phyloP scores from a whole-genome alignment of 2,113 vertebrate genomes.

The Notothenia coriiceps region DNA sequence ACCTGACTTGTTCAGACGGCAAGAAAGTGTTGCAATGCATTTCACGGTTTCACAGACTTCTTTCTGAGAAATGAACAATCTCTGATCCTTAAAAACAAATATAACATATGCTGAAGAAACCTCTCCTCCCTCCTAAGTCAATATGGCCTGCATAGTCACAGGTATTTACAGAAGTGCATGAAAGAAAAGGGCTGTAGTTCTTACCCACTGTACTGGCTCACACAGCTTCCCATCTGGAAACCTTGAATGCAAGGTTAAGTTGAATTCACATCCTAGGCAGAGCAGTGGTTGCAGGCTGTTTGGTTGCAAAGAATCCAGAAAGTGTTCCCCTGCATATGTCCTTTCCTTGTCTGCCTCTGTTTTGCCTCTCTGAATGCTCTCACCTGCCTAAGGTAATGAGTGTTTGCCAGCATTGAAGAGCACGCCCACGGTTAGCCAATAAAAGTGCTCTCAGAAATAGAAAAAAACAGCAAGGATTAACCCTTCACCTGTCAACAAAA shows the following conservation, averaged over 20 bases:
- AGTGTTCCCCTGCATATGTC: slow-evolving; percentile 14
- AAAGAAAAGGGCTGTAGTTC: slow-evolving; percentile 41
- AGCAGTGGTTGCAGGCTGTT: not conserved
- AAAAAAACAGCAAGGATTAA: slow-evolving; percentile 61
- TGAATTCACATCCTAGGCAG: slow-evolving; percentile 80
- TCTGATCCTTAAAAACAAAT: slow-evolving; percentile 17
- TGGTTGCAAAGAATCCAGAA: not conserved
- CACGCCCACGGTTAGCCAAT: slow-evolving; percentile 74
- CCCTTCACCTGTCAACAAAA: slow-evolving; percentile 57
- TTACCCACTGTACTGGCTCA: slow-evolving; percentile 94
- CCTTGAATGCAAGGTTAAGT: slow-evolving; percentile 23
- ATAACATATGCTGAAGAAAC: not conserved
- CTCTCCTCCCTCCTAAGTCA: slow-evolving; percentile 37
- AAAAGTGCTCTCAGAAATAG: slow-evolving; percentile 45
- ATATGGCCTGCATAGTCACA: slow-evolving; percentile 24
- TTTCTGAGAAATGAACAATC: slow-evolving; percentile 8
- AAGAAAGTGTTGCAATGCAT: slow-evolving; percentile 9
- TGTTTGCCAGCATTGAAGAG: slow-evolving; percentile 61
- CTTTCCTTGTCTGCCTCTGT: slow-evolving; percentile 5
- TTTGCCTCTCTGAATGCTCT: slow-evolving; percentile 58
- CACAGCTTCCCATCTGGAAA: slow-evolving; percentile 92
- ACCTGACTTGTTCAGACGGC: slow-evolving; percentile 75
- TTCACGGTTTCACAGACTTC: slow-evolving; percentile 18
- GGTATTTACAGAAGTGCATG: slow-evolving; percentile 15
- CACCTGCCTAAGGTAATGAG: slow-evolving; percentile 84